These are phyloP conservation scores for Allophyes oxyacanthae DNA, from an alignment of 2,888 invertebrate genomes.

Conservation along the genomic window DNA sequence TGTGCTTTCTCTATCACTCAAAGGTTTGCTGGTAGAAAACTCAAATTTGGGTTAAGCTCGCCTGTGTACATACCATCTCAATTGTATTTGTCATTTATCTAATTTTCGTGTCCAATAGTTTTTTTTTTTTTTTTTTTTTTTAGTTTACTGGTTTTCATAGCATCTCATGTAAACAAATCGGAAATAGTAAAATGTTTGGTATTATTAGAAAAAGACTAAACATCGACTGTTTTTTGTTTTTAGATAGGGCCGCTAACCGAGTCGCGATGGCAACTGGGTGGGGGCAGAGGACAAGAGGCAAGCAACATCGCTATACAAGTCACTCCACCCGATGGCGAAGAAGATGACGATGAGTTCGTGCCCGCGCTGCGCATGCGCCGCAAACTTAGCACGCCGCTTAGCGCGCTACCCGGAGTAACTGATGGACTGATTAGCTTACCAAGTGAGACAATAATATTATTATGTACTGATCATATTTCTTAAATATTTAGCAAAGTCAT, in stretches of 20 bases:
- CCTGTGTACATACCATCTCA: no score
- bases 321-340: slow-evolving; percentile 84
- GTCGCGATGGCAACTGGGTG: slow-evolving; percentile 74
- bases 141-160: slow-evolving; percentile 1
- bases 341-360: slow-evolving; percentile 78
- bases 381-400: slow-evolving; percentile 83
- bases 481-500: no score
- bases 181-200: background rate
- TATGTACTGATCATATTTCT: no score
- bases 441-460: slow-evolving; percentile 53
- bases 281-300: slow-evolving; percentile 65
- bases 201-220: slow-evolving; percentile 5
- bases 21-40: no score
- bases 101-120: slow-evolving; percentile 13
- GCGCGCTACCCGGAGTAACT: slow-evolving; percentile 69
- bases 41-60: no score
- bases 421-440: slow-evolving; percentile 68
- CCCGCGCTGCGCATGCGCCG: slow-evolving; percentile 76
- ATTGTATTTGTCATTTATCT: no score
- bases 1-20: no score
- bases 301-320: slow-evolving; percentile 84
- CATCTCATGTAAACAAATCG: slow-evolving; percentile 1
- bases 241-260: slow-evolving; percentile 84
- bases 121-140: slow-evolving; percentile 6
- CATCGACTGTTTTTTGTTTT: slow-evolving; percentile 19